These are phyloP conservation scores for Callitettix versicolor DNA, from an alignment of 1,140 invertebrate species.

Conservation along the genomic window DNA sequence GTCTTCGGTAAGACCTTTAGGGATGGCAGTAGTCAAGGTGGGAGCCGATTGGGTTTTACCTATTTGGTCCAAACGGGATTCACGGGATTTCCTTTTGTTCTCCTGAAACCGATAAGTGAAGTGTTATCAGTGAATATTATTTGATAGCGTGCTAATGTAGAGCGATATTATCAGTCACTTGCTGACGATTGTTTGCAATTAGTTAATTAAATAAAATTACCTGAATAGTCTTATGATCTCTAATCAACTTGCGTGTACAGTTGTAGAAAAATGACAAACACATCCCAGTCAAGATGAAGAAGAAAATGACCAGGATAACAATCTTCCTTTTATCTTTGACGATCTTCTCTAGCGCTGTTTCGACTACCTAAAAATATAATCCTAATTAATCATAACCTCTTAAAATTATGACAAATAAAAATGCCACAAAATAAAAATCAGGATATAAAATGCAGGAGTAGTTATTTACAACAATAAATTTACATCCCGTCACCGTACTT, in stretches of 20 bases:
- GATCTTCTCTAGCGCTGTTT: constrained; percentile 1
- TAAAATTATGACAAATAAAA: no score
- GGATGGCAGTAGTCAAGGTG: neutral
- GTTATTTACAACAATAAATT: no score
- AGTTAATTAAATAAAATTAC: constrained; percentile 33
- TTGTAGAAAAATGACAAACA: constrained; percentile 76
- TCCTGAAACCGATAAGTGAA: no score
- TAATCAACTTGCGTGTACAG: constrained; percentile 67
- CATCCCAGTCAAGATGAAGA: constrained; percentile 73
- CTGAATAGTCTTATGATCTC: constrained; percentile 73
- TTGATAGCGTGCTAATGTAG: no score
- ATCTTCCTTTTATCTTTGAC: constrained; percentile 54
- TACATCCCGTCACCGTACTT: no score
- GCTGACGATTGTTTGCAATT: neutral
- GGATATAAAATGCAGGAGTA: no score
- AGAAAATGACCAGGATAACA: constrained; percentile 80
- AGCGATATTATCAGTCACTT: no score
- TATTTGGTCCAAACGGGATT: constrained; percentile 58
- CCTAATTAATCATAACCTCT: no score
- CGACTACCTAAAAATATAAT: no score
- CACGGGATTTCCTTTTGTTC: constrained; percentile 65
- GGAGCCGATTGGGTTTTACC: constrained; percentile 32
- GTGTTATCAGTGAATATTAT: no score
- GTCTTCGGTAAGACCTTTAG: constrained; percentile 18
- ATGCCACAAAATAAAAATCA: no score